Conservation (phyloP, 2,888 invertebrate genomes). For the Amiota minor region DNA sequence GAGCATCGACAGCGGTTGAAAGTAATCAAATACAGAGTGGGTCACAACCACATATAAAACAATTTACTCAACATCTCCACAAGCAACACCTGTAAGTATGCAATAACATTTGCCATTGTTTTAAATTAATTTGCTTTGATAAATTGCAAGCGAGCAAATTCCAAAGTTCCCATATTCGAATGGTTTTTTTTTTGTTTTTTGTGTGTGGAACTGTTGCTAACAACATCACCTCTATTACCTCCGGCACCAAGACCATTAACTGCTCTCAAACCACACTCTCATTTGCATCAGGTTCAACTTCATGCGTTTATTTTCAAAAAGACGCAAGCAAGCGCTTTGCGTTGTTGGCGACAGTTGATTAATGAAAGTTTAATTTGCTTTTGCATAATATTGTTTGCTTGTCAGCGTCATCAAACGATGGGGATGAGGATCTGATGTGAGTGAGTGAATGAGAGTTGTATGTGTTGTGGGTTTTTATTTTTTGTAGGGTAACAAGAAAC, state of each 20-base stretch:
- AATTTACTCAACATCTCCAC: no score
- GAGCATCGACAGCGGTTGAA: no score
- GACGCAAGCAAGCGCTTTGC: background rate
- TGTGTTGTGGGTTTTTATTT: background rate
- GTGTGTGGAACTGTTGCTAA: background rate
- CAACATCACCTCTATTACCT: no score
- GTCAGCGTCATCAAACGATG: conserved; percentile 25
- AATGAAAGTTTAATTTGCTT: conserved; percentile 51
- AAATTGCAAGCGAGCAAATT: conserved; percentile 7
- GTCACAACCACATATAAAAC: no score
- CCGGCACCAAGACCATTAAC: background rate
- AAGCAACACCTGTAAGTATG: background rate
- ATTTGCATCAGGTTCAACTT: conserved; percentile 22
- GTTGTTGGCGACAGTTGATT: conserved; percentile 33
- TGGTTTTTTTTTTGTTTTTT: conserved; percentile 2
- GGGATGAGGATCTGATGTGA: background rate
- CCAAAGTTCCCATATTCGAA: background rate
- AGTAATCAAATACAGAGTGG: no score
- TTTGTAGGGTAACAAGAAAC: no score
- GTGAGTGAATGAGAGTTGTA: background rate
- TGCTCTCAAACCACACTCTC: background rate
- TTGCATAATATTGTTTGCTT: conserved; percentile 47
- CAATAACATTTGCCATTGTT: background rate
- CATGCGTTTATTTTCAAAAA: background rate
- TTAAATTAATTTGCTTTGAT: conserved; percentile 16